Evolutionary conservation across 2,113 vertebrate species (phyloP).

Genomic region (Rhodinocichla rosea): DNA sequence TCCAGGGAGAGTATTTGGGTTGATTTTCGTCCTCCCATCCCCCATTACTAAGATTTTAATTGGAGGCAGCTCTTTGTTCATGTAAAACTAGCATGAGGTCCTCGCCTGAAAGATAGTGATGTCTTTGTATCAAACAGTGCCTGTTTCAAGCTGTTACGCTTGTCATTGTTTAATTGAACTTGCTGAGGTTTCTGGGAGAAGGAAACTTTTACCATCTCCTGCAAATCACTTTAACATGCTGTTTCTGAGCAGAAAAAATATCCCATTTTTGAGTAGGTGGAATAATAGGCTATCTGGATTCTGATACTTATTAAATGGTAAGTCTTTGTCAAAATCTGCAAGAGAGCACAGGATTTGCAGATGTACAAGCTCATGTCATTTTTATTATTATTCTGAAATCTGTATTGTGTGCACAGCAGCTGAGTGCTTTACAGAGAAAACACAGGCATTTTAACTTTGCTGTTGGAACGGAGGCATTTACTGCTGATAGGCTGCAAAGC

Average conservation of each 20-base stretch:
- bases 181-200: not conserved
- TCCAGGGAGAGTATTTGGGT: not conserved
- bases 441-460: not conserved
- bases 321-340: not conserved
- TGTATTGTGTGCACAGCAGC: accelerated
- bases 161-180: conserved; percentile 9
- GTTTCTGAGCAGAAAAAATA: not conserved
- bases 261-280: not conserved
- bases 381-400: not conserved
- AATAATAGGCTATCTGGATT: conserved; percentile 8
- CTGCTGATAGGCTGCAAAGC: not conserved
- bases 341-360: not conserved
- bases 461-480: not conserved
- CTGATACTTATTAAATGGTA: not conserved
- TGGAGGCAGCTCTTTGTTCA: conserved; percentile 28
- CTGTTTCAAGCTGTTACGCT: not conserved
- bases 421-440: not conserved
- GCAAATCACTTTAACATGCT: not conserved
- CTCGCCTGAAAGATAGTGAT: not conserved
- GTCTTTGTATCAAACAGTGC: conserved; percentile 31
- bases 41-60: conserved; percentile 13
- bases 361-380: not conserved
- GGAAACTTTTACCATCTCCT: not conserved
- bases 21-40: not conserved
- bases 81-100: not conserved